These are phyloP conservation scores for Lordiphosa collinella DNA, from an alignment of 1,140 invertebrate genomes.

Conservation along the genomic window DNA sequence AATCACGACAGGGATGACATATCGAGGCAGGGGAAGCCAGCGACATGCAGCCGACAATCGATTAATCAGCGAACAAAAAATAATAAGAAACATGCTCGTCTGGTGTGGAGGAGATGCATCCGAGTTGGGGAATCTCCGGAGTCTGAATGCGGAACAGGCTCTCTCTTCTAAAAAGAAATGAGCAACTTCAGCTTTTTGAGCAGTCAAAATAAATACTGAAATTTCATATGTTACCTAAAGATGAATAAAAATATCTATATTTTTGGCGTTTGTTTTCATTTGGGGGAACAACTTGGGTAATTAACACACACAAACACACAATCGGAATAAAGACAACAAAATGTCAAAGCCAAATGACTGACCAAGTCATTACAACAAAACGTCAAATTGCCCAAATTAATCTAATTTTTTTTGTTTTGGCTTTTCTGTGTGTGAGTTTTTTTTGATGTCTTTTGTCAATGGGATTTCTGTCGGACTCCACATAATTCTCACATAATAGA, in stretches of 20 bases:
- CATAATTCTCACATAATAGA: slow-evolving; percentile 67
- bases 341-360: slow-evolving; percentile 70
- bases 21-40: slow-evolving; percentile 37
- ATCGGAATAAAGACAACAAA: slow-evolving; percentile 67
- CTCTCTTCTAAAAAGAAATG: slow-evolving; percentile 48
- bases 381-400: slow-evolving; percentile 74
- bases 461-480: slow-evolving; percentile 46
- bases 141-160: slow-evolving; percentile 63
- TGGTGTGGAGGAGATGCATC: slow-evolving; percentile 42
- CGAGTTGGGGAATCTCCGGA: slow-evolving; percentile 14
- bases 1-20: slow-evolving; percentile 41
- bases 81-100: slow-evolving; percentile 70
- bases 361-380: slow-evolving; percentile 74
- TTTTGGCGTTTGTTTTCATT: slow-evolving; percentile 1
- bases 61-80: slow-evolving; percentile 69
- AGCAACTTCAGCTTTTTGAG: slow-evolving; percentile 57
- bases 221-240: slow-evolving; percentile 30
- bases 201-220: slow-evolving; percentile 58
- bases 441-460: slow-evolving; percentile 48
- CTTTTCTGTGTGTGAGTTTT: slow-evolving; percentile 8
- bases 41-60: slow-evolving; percentile 74
- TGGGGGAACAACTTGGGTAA: background rate
- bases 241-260: slow-evolving; percentile 33
- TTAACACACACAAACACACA: slow-evolving; percentile 12
- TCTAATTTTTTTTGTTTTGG: slow-evolving; percentile 68